Conservation (phyloP, 1,140 invertebrate species). For the Cyclargus thomasi region DNA sequence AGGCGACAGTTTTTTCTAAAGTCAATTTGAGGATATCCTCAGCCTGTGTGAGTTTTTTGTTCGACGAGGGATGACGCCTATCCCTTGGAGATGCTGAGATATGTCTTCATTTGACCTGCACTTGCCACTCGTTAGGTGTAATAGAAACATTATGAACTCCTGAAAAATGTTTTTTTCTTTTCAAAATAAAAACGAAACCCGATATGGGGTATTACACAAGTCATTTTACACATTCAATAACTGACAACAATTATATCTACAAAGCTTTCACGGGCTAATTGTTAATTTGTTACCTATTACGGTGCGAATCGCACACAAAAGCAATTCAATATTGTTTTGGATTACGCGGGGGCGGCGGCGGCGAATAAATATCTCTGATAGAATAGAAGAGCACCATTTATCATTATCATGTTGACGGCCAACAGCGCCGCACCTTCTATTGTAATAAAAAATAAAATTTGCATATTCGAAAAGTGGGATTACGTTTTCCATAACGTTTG, state of each 20-base stretch:
- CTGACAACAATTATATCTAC: neutral
- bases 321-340: slow-evolving; percentile 44
- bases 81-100: neutral
- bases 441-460: slow-evolving; percentile 15
- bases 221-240: neutral
- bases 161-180: neutral
- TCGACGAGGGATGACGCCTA: neutral
- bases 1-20: slow-evolving; percentile 44
- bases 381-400: slow-evolving; percentile 49
- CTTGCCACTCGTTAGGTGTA: neutral
- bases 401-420: slow-evolving; percentile 58
- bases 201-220: neutral
- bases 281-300: slow-evolving; percentile 15
- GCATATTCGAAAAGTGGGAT: neutral
- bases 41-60: neutral
- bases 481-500: neutral
- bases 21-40: slow-evolving; percentile 24
- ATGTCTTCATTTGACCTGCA: neutral
- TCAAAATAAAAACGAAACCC: neutral
- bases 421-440: slow-evolving; percentile 46
- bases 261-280: neutral
- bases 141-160: neutral
- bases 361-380: slow-evolving; percentile 60
- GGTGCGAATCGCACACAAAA: slow-evolving; percentile 35
- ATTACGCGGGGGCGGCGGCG: slow-evolving; percentile 27